These are phyloP conservation scores for Notolabrus celidotus DNA, from an alignment of 2,797 vertebrate genomes.

Conservation along the genomic window DNA sequence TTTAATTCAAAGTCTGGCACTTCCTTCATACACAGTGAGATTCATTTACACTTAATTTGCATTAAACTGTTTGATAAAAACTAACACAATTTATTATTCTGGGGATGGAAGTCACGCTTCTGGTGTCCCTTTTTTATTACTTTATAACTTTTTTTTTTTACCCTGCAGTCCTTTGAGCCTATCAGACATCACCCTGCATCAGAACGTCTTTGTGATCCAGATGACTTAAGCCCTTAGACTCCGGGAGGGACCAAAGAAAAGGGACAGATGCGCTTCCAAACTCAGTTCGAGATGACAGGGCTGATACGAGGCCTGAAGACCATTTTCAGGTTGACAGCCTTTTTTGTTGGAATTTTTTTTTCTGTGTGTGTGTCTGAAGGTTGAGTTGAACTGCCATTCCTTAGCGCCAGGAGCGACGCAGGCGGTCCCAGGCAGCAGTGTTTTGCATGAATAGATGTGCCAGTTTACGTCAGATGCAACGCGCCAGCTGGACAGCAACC, in stretches of 20 bases:
- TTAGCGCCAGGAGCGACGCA: not conserved
- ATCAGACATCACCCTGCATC: conserved; percentile 35
- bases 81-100: not conserved
- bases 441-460: conserved; percentile 33
- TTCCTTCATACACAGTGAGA: not conserved
- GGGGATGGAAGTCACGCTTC: conserved; percentile 16
- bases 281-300: conserved; percentile 41
- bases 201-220: conserved; percentile 17
- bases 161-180: conserved; percentile 5
- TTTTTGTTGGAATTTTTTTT: not conserved
- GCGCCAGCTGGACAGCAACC: conserved; percentile 59
- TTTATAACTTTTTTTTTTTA: conserved; percentile 13
- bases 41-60: conserved; percentile 38
- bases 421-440: conserved; percentile 13
- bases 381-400: not conserved
- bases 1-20: conserved; percentile 7
- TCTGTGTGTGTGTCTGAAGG: not conserved
- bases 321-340: conserved; percentile 49
- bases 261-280: conserved; percentile 25
- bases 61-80: conserved; percentile 17
- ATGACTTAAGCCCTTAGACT: conserved; percentile 16
- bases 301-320: conserved; percentile 40
- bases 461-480: conserved; percentile 30
- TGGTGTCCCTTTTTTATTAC: conserved; percentile 7
- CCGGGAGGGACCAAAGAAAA: conserved; percentile 20